Evolutionary conservation across 2,888 invertebrate genomes (phyloP).

Genomic region (Psylliodes chrysocephalus): DNA sequence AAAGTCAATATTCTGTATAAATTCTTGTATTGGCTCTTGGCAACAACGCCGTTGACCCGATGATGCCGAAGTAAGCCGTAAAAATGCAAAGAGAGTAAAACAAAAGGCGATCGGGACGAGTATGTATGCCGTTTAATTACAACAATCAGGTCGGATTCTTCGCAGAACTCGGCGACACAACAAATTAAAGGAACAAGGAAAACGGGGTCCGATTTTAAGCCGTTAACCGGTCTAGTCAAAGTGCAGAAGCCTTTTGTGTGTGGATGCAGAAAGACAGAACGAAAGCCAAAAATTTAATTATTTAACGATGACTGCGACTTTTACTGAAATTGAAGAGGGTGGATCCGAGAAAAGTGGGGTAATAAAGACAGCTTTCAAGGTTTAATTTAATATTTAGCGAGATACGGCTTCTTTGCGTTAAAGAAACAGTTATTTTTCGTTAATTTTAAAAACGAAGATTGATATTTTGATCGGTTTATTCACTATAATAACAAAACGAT

Average conservation of each 20-base stretch:
- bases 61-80: conserved; percentile 10
- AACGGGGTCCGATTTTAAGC: conserved; percentile 17
- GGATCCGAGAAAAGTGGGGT: conserved; percentile 8
- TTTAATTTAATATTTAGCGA: conserved; percentile 24
- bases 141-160: conserved; percentile 45
- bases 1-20: too few species aligned
- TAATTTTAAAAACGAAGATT: too few species aligned
- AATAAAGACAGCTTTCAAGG: conserved; percentile 12
- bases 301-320: conserved; percentile 31
- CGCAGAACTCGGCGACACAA: conserved; percentile 42
- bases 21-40: too few species aligned
- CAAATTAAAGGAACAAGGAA: conserved; percentile 40
- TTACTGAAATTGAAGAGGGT: conserved; percentile 12
- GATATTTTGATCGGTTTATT: too few species aligned
- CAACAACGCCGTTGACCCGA: not conserved
- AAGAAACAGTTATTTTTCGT: conserved; percentile 2
- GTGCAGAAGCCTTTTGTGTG: conserved; percentile 6
- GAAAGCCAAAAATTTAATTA: conserved; percentile 32
- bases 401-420: not conserved
- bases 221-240: conserved; percentile 23
- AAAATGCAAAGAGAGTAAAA: conserved; percentile 13
- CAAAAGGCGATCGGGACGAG: conserved; percentile 21
- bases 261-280: not conserved
- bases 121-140: conserved; percentile 43
- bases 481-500: too few species aligned